Evolutionary conservation across 2,797 vertebrate genomes (phyloP).

Genomic region (Miopithecus talapoin): DNA sequence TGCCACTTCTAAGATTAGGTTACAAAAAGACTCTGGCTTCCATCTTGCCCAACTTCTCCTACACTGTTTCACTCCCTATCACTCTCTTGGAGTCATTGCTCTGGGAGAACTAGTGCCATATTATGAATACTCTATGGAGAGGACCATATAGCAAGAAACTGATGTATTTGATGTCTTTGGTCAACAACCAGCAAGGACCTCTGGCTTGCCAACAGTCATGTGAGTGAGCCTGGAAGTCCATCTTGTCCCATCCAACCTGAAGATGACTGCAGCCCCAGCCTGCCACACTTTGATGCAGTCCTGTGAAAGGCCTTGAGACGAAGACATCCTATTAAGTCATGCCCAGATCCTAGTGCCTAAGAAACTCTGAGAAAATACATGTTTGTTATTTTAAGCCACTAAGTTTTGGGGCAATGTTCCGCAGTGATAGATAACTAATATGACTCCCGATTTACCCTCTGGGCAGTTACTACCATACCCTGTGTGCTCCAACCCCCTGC

Average conservation of each 20-base stretch:
- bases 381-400: neutral
- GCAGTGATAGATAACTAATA: neutral
- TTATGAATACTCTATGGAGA: neutral
- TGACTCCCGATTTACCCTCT: neutral
- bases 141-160: neutral
- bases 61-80: neutral
- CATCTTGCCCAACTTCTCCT: too few relatives aligned
- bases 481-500: neutral
- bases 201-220: rapidly evolving
- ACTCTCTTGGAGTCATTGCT: neutral
- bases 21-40: neutral
- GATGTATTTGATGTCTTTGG: neutral
- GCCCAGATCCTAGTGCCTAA: neutral
- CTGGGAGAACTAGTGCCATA: neutral
- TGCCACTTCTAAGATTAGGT: neutral
- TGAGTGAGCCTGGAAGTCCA: neutral
- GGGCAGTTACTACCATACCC: neutral
- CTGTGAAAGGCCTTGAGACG: neutral
- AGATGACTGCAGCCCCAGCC: neutral
- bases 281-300: neutral
- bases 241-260: neutral
- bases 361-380: neutral
- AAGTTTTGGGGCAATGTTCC: neutral
- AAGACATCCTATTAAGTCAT: neutral
- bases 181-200: neutral